Evolutionary conservation across 1,140 invertebrate species (phyloP), one percentile per base, ranked within the genome.

Genomic region (Mylabris phalerata): DNA sequence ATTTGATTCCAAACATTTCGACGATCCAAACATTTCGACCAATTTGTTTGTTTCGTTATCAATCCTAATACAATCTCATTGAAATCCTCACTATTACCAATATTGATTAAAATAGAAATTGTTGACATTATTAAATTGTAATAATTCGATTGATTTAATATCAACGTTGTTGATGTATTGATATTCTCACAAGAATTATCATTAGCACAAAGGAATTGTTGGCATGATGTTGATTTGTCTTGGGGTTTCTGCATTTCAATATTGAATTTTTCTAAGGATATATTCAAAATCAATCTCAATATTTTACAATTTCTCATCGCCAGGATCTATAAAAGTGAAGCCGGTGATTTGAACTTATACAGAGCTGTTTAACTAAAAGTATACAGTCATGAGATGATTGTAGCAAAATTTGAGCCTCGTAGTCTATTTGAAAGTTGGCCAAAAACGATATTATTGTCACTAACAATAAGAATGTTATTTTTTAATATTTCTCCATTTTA

Each of bases 1-100:
- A 83, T 80, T 67, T 88, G 84, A 73, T 88, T 88, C 88, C 88
- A 90, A 1, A 90, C 79, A 84, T 70, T 84, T 60, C 85, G 74
- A 67, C 83, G 83, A 69, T 89, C 84, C 43, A 89, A 77, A 67
- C 84, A 85, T 56, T 79, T 80, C 1, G 81, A 79, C 87, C 87
- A 89, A 13, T 80, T 75, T 3, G 62, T 54, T 39, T 75, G 71
- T 48, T 78, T 75, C 58, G 77, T 78, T 43, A 89, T 73, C 0
- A 80, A 77, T 55, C 82, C 79, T 41, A 87, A 77, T 3, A 89
- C 68, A 9, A 82, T 80, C 0, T 77, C 73, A 19, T 77, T 77
- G 0, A 87, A 75, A 63, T 89, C 82, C 0, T 77, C 72, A 25
- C 78, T 78, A 51, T 81, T 84, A 24, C 82, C 82, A 4, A 83